phyloP scores from a whole-genome alignment of 2,797 vertebrate genomes.

The Coccyzus lansbergi region DNA sequence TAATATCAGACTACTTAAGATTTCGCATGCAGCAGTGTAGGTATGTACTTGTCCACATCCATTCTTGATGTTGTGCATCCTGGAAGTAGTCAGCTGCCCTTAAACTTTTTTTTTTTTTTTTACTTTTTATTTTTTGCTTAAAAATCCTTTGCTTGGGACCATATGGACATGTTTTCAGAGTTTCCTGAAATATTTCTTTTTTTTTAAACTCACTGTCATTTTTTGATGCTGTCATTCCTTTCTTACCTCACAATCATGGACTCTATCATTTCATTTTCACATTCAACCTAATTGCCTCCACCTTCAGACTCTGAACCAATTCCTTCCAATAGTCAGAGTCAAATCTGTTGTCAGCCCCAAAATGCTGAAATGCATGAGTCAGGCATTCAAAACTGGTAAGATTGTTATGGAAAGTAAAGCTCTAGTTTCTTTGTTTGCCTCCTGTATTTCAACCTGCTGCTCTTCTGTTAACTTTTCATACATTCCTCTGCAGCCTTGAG shows the following conservation, averaged over 20 bases:
- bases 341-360: not conserved
- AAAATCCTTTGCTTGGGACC: not conserved
- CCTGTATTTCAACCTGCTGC: not conserved
- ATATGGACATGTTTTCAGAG: not conserved
- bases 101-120: not conserved
- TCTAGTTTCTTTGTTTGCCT: not conserved
- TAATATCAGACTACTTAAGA: not conserved
- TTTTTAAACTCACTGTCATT: not conserved
- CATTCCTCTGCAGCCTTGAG: not conserved
- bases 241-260: not conserved
- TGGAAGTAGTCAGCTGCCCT: not conserved
- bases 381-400: not conserved
- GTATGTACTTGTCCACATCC: not conserved
- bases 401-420: not conserved
- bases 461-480: not conserved
- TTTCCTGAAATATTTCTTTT: not conserved
- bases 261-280: not conserved
- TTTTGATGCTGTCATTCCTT: not conserved
- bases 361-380: not conserved
- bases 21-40: not conserved
- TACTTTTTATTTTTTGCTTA: not conserved
- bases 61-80: not conserved
- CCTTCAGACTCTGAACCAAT: not conserved
- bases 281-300: not conserved
- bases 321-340: not conserved